Percentiles rank a stretch among this genome's conserved stretches.
Conservation (phyloP, 2,113 vertebrate genomes). For the Phaethon lepturus region DNA sequence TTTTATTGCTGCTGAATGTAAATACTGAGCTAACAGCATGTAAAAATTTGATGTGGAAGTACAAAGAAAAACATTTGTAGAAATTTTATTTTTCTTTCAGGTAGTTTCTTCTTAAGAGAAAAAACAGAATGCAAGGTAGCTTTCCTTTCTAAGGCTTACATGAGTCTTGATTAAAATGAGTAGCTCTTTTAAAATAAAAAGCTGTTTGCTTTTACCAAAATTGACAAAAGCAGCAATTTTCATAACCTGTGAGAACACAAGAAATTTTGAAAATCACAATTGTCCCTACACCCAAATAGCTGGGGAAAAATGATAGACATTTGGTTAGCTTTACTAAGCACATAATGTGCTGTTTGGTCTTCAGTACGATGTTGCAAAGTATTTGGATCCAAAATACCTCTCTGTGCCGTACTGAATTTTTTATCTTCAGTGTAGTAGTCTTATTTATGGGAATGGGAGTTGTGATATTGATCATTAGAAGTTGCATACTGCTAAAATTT, state of each 20-base stretch:
- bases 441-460: neutral
- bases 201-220: conserved; percentile 18
- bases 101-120: neutral
- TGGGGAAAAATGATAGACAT: conserved; percentile 14
- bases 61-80: neutral
- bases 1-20: neutral
- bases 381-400: conserved; percentile 42
- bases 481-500: neutral
- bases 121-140: neutral
- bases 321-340: conserved; percentile 48
- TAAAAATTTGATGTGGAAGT: neutral
- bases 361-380: conserved; percentile 13
- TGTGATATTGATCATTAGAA: conserved; percentile 43
- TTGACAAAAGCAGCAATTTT: conserved; percentile 26
- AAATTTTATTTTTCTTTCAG: neutral
- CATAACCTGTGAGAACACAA: neutral
- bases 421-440: neutral
- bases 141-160: neutral
- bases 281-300: neutral
- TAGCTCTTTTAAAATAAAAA: neutral
- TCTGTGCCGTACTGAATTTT: conserved; percentile 17
- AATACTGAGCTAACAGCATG: neutral
- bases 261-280: conserved; percentile 28
- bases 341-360: conserved; percentile 29
- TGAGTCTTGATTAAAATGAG: conserved; percentile 8